These are phyloP conservation scores for Monochamus saltuarius DNA, from an alignment of 1,140 invertebrate genomes.

Conservation along the genomic window DNA sequence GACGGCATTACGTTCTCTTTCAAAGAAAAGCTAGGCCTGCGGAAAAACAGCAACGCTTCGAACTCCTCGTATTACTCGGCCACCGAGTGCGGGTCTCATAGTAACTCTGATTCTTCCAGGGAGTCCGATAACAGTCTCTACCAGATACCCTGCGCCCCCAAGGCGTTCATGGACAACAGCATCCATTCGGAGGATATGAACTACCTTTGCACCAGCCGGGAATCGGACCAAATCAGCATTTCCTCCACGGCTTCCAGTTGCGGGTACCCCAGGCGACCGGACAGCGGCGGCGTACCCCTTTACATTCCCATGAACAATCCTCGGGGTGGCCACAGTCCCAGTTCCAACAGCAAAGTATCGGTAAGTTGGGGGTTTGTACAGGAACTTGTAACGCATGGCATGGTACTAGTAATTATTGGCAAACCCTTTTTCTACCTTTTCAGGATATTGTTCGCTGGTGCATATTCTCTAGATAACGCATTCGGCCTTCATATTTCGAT, in stretches of 20 bases:
- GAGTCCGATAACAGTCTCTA: conserved; percentile 60
- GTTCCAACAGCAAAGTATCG: conserved; percentile 54
- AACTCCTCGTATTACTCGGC: conserved; percentile 37
- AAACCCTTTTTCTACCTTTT: too few species aligned
- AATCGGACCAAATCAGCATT: conserved; percentile 52
- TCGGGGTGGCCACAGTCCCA: conserved; percentile 50
- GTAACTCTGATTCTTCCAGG: conserved; percentile 50
- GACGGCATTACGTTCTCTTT: conserved; percentile 47
- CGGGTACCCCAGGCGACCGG: conserved; percentile 48
- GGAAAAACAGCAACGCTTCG: conserved; percentile 33
- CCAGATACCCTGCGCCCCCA: conserved; percentile 58
- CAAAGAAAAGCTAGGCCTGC: conserved; percentile 36
- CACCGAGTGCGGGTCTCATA: conserved; percentile 18
- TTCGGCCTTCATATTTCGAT: too few species aligned
- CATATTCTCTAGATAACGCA: too few species aligned
- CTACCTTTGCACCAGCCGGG: conserved; percentile 42
- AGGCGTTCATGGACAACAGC: conserved; percentile 58
- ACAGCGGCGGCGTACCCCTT: conserved; percentile 46
- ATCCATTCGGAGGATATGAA: conserved; percentile 59
- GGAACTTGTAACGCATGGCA: too few species aligned
- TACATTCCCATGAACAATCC: conserved; percentile 52
- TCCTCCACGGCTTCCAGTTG: conserved; percentile 53
- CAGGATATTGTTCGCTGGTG: too few species aligned
- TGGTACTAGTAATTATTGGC: too few species aligned
- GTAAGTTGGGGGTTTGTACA: conserved; percentile 42